Evolutionary conservation across 2,888 invertebrate genomes (phyloP).

Genomic region (Cylindroiulus punctatus): DNA sequence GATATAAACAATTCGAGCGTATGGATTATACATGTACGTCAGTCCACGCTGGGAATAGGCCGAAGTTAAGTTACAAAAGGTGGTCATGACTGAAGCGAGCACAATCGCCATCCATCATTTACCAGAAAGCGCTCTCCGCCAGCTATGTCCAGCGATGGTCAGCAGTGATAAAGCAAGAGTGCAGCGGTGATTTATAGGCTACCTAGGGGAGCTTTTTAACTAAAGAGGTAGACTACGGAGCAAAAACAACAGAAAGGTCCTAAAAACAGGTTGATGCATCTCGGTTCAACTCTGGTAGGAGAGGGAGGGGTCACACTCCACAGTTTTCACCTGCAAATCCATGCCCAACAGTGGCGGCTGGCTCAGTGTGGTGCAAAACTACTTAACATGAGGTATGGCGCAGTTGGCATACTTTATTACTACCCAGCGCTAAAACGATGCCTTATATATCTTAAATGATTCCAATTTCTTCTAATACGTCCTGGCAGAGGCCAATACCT

Average conservation of each 20-base stretch:
- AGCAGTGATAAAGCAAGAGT: conserved; percentile 49
- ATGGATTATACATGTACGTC: conserved; percentile 21
- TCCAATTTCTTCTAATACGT: conserved; percentile 35
- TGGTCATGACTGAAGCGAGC: conserved; percentile 22
- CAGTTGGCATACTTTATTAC: conserved; percentile 23
- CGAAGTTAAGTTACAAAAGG: conserved; percentile 14
- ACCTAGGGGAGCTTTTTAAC: conserved; percentile 50
- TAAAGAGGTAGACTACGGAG: conserved; percentile 7
- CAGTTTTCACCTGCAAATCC: background rate
- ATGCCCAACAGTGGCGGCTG: background rate
- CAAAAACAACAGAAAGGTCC: conserved; percentile 31
- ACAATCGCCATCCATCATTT: conserved; percentile 52
- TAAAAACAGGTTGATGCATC: conserved; percentile 9
- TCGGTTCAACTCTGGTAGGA: background rate
- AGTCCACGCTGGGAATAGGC: background rate
- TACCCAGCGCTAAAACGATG: conserved; percentile 35
- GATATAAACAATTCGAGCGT: conserved; percentile 21
- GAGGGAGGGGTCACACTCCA: conserved; percentile 36
- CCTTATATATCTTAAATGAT: conserved; percentile 50
- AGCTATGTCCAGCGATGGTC: conserved; percentile 26
- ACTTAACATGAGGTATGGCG: conserved; percentile 47
- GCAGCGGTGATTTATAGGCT: conserved; percentile 49
- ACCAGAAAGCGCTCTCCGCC: conserved; percentile 40
- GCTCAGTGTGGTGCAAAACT: conserved; percentile 31
- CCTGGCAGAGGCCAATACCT: background rate